Evolutionary conservation across 1,140 invertebrate genomes (phyloP), one percentile per base, ranked within the genome.

Genomic region (Drosophila bifasciata): DNA sequence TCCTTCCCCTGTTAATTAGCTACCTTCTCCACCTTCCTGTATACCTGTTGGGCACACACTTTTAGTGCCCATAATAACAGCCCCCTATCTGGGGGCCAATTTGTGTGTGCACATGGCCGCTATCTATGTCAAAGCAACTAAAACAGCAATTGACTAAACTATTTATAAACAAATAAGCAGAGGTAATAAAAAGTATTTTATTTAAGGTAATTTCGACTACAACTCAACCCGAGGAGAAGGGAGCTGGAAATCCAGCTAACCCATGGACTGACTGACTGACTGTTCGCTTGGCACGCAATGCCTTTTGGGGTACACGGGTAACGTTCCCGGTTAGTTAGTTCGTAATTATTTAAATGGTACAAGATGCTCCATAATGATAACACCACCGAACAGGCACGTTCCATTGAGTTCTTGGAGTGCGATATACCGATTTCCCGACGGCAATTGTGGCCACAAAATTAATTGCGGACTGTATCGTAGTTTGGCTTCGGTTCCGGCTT

Each of bases 301-400:
- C 48, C 36, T 63, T 56, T 68, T 72, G 11, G 16, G 46, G n/a
- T n/a, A n/a, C n/a, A n/a, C n/a, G n/a, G n/a, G n/a, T n/a, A 17
- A 11, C 25, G n/a, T 73, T 55, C 23, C 59, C 45, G 52, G 50
- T 68, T 71, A 59, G 64, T 76, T 75, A 64, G 73, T 59, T 60
- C 44, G 60, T 85, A 71, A 85, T 85, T 85, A 85, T 86, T 85
- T 85, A 86, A 85, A 86, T 85, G 68, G 81, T 72, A 81, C 58
- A 57, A 80, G 81, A 85, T 85, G 57, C 50, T 79, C 73, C 73
- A 77, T 81, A 70, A 70, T 57, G 81, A 85, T 86, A 88, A 61
- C 46, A 41, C 51, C 32, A 43, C 43, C 25, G 60, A 46, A 19
- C 50, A 63, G 60, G 77, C 83, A 86, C 81, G 81, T 86, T 88